Evolutionary conservation across 2,797 vertebrate species (phyloP).

Genomic region (Cryptoprocta ferox): DNA sequence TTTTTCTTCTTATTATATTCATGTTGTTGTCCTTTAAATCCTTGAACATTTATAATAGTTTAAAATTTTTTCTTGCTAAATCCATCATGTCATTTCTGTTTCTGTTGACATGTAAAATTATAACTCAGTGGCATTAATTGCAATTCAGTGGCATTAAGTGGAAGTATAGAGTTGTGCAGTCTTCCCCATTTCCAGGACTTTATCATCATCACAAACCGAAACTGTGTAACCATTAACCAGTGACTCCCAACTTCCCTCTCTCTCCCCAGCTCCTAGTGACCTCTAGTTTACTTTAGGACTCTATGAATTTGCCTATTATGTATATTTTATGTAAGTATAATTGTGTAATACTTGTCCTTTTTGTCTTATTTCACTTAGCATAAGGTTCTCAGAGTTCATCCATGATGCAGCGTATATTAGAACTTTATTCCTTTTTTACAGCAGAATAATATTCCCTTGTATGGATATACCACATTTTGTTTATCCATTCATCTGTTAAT

Average conservation of each 20-base stretch:
- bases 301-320: background rate
- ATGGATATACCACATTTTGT: background rate
- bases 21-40: background rate
- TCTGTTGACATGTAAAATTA: constrained; percentile 2
- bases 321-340: background rate
- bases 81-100: background rate
- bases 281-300: background rate
- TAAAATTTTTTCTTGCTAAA: background rate
- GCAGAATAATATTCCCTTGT: background rate
- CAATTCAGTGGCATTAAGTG: background rate
- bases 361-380: background rate
- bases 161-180: background rate
- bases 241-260: background rate
- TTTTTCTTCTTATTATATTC: background rate
- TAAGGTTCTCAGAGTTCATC: background rate
- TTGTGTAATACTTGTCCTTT: background rate
- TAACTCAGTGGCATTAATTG: background rate
- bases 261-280: background rate
- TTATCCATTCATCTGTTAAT: background rate
- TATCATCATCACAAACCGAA: background rate
- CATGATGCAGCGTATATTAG: background rate
- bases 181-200: background rate
- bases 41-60: background rate
- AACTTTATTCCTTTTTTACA: background rate
- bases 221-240: background rate